Conservation (phyloP, 2,113 vertebrate genomes). For the Mus spicilegus region DNA sequence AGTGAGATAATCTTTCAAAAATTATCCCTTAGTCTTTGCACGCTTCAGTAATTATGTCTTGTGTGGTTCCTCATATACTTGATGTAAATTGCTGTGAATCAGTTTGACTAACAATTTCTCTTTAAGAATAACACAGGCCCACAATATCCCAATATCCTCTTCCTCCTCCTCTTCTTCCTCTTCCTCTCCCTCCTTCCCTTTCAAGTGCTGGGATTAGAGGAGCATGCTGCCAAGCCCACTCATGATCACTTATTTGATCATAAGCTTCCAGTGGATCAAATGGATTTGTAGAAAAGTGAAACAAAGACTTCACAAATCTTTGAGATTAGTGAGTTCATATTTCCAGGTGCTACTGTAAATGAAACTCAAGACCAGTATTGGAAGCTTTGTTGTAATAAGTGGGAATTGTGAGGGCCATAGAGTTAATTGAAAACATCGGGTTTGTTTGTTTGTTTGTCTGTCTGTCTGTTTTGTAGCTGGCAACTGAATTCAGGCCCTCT, state of each 20-base stretch:
- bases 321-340: not conserved
- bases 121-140: not conserved
- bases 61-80: not conserved
- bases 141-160: no score
- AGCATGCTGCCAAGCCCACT: no score
- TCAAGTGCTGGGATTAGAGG: no score
- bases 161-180: rapidly evolving
- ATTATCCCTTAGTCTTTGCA: not conserved
- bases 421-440: not conserved
- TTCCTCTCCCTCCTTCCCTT: no score
- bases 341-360: slow-evolving; percentile 39
- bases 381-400: not conserved
- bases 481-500: not conserved
- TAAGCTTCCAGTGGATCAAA: not conserved
- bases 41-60: not conserved
- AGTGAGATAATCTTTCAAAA: not conserved
- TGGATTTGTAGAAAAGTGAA: not conserved
- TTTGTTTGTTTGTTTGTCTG: not conserved
- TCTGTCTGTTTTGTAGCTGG: not conserved
- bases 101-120: not conserved
- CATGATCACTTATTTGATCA: no score
- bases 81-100: not conserved
- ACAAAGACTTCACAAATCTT: not conserved
- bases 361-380: not conserved
- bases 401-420: not conserved